Conservation (phyloP, 2,888 invertebrate species). For the Lottia gigantea region DNA sequence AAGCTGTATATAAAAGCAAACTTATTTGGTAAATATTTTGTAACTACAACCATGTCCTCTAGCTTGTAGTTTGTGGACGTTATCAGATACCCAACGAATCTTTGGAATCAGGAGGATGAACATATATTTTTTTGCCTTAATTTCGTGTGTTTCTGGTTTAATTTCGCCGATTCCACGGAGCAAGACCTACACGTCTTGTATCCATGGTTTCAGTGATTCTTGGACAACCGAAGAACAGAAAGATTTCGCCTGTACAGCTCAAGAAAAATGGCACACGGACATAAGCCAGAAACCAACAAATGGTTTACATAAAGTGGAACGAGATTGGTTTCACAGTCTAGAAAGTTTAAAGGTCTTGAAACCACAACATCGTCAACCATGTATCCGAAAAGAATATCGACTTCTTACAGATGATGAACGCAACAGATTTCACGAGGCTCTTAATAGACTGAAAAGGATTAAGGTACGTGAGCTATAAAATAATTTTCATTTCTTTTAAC, state of each 20-base stretch:
- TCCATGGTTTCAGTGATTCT: background rate
- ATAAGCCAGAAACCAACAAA: background rate
- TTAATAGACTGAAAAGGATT: background rate
- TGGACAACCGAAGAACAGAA: background rate
- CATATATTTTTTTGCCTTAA: background rate
- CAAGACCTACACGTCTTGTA: background rate
- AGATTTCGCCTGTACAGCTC: background rate
- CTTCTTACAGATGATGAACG: background rate
- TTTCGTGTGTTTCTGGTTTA: background rate
- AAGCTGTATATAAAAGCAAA: no score
- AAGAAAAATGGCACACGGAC: background rate
- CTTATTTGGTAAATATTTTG: no score
- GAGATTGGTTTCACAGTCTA: background rate
- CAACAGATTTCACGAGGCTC: background rate
- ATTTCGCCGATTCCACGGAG: background rate
- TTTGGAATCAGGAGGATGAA: no score
- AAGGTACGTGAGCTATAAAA: background rate
- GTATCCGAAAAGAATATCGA: background rate
- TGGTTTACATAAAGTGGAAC: background rate
- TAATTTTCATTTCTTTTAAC: no score
- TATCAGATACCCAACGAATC: no score
- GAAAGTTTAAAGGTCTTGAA: background rate
- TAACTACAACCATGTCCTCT: no score
- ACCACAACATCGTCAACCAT: background rate
- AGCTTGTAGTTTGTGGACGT: no score